These are phyloP conservation scores for Allobates femoralis DNA, from an alignment of 2,797 vertebrate genomes.

Conservation along the genomic window DNA sequence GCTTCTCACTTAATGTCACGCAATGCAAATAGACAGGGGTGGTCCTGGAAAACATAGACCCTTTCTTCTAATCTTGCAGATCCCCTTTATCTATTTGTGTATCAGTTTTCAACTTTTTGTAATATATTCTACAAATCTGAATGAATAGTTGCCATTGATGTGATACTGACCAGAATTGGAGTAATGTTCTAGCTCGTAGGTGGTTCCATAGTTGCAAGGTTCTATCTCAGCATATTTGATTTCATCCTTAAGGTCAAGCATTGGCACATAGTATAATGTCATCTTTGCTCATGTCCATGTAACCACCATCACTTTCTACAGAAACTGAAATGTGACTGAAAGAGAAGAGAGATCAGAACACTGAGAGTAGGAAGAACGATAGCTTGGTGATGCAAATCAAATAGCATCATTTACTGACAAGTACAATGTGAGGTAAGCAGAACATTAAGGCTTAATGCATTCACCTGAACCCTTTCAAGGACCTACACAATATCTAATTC, in stretches of 20 bases:
- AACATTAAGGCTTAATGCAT: too few relatives aligned
- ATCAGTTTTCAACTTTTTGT: neutral
- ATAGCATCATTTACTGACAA: neutral
- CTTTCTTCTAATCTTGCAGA: neutral
- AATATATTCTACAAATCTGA: neutral
- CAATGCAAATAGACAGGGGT: neutral
- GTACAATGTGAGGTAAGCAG: too few relatives aligned
- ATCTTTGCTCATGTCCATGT: constrained; percentile 99
- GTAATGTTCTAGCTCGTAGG: constrained; percentile 90
- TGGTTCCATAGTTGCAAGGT: constrained; percentile 86
- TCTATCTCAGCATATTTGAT: constrained; percentile 95
- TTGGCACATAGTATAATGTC: constrained; percentile 92
- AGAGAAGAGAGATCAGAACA: constrained; percentile 17
- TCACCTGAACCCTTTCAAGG: too few relatives aligned
- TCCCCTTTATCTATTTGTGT: neutral
- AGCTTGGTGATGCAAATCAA: neutral
- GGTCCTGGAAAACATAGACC: neutral
- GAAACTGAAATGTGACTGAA: constrained; percentile 86
- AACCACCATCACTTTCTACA: constrained; percentile 92
- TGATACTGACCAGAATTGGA: constrained; percentile 72
- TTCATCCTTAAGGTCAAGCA: constrained; percentile 89
- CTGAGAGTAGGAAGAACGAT: neutral
- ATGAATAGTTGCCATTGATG: neutral
- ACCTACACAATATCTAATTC: too few relatives aligned
- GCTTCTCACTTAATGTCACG: too few relatives aligned